A percentile compares a stretch with the other conserved stretches of the same genome.
Conservation (phyloP, 2,888 invertebrate species). For the Sthenelais limicola region DNA sequence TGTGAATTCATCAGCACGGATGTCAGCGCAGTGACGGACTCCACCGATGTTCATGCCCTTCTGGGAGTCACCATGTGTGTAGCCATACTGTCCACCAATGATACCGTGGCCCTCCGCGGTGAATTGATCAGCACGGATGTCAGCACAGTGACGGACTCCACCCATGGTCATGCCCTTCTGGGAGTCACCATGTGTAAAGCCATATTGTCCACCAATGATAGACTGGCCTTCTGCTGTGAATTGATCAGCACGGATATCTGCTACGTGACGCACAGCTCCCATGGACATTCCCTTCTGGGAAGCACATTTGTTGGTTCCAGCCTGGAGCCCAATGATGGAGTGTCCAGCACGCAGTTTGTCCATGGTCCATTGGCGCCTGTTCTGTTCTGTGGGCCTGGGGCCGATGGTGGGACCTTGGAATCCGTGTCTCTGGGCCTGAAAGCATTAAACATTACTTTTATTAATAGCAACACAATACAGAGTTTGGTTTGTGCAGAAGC, state of each 20-base stretch:
- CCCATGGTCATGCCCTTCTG: slow-evolving; percentile 68
- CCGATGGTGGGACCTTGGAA: slow-evolving; percentile 68
- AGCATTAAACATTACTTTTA: neutral
- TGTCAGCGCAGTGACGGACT: slow-evolving; percentile 64
- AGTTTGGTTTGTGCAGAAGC: neutral
- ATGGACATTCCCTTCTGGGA: slow-evolving; percentile 65
- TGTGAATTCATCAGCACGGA: slow-evolving; percentile 61
- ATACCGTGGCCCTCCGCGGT: slow-evolving; percentile 58
- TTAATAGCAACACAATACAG: neutral
- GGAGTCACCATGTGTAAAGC: slow-evolving; percentile 65
- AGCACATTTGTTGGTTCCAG: slow-evolving; percentile 66
- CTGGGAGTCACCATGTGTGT: slow-evolving; percentile 65
- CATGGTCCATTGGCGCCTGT: slow-evolving; percentile 63
- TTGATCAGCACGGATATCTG: slow-evolving; percentile 49
- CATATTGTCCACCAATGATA: slow-evolving; percentile 63
- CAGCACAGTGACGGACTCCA: slow-evolving; percentile 62
- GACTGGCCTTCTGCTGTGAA: slow-evolving; percentile 42
- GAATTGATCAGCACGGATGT: slow-evolving; percentile 61
- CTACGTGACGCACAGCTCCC: slow-evolving; percentile 61
- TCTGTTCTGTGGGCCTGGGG: slow-evolving; percentile 65
- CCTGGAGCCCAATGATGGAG: slow-evolving; percentile 62
- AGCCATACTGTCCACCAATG: slow-evolving; percentile 63
- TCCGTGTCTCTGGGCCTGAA: slow-evolving; percentile 59
- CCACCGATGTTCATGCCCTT: slow-evolving; percentile 66
- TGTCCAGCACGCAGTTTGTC: slow-evolving; percentile 65